Conservation (phyloP, 2,888 invertebrate species). For the Rugalucina vietnamica region DNA sequence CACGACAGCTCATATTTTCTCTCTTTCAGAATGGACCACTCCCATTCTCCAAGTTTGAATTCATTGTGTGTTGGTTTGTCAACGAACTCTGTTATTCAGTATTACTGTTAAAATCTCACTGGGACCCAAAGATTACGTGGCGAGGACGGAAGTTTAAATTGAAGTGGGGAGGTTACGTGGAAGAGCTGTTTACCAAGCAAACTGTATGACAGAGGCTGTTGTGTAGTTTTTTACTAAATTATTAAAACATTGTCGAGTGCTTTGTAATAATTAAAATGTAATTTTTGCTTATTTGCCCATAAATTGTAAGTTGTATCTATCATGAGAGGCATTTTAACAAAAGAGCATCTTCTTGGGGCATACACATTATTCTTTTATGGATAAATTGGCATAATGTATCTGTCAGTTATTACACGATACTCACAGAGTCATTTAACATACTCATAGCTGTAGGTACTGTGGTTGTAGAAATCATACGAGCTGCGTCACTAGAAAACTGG, state of each 20-base stretch:
- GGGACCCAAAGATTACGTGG: constrained; percentile 97
- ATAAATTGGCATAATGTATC: neutral
- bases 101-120: constrained; percentile 93
- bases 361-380: neutral
- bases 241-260: neutral
- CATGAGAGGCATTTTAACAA: neutral
- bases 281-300: too few relatives aligned
- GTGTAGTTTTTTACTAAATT: neutral
- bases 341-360: neutral
- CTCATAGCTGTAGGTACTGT: too few relatives aligned
- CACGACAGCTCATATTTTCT: constrained; percentile 49
- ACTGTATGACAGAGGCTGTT: constrained; percentile 45
- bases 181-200: constrained; percentile 83
- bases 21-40: constrained; percentile 92
- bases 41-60: constrained; percentile 97
- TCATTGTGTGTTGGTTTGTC: constrained; percentile 96
- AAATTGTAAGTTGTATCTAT: neutral
- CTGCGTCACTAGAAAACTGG: too few relatives aligned
- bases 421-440: too few relatives aligned
- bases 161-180: constrained; percentile 97
- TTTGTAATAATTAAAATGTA: neutral
- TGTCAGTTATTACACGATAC: too few relatives aligned
- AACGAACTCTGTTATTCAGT: constrained; percentile 96
- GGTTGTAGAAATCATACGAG: too few relatives aligned
- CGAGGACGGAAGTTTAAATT: constrained; percentile 92